These are phyloP conservation scores for Rhinogobio ventralis DNA, from an alignment of 2,797 vertebrate species.

Conservation along the genomic window DNA sequence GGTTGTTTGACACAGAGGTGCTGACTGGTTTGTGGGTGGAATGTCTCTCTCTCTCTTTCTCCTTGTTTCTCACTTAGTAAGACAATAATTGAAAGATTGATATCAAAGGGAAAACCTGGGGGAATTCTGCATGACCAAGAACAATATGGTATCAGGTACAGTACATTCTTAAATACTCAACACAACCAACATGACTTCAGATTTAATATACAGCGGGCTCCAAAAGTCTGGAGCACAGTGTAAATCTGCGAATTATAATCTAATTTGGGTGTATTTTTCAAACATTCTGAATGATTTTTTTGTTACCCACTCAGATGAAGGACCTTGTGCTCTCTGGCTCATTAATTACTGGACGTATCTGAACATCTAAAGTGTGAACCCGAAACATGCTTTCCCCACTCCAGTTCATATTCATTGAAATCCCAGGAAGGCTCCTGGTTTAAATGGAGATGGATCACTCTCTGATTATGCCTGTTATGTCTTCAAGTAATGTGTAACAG, in stretches of 20 bases:
- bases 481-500: slow-evolving; percentile 83
- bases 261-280: slow-evolving; percentile 9
- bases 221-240: slow-evolving; percentile 13
- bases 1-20: slow-evolving; percentile 51
- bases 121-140: slow-evolving; percentile 55
- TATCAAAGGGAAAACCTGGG: slow-evolving; percentile 48
- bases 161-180: slow-evolving; percentile 15
- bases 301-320: slow-evolving; percentile 34
- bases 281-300: slow-evolving; percentile 4
- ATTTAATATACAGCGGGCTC: slow-evolving; percentile 21
- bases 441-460: slow-evolving; percentile 60
- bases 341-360: slow-evolving; percentile 79
- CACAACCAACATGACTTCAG: slow-evolving; percentile 24
- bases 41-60: slow-evolving; percentile 1
- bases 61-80: slow-evolving; percentile 7
- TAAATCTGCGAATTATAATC: neutral
- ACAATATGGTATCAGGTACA: slow-evolving; percentile 31
- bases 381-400: slow-evolving; percentile 71
- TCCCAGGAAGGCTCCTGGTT: slow-evolving; percentile 76
- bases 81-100: slow-evolving; percentile 52
- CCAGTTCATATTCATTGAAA: slow-evolving; percentile 80
- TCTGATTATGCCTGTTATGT: slow-evolving; percentile 80
- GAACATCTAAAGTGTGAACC: slow-evolving; percentile 76
- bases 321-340: slow-evolving; percentile 69
- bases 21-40: slow-evolving; percentile 59